phyloP scores from a whole-genome alignment of 2,113 vertebrate genomes.

The Eonycteris spelaea region DNA sequence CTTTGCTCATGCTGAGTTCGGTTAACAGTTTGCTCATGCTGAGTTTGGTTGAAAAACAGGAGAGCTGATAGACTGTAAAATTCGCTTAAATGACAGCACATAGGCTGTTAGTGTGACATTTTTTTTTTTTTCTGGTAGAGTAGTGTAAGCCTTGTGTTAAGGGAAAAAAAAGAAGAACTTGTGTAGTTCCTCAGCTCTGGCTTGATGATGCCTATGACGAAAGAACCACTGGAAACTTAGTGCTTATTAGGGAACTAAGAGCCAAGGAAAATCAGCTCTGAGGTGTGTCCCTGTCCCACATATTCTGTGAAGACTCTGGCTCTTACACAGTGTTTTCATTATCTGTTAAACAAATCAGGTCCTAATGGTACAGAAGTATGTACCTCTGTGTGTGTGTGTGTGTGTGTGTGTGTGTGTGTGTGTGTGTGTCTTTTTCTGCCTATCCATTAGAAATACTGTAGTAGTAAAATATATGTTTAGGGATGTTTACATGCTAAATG shows the following conservation, averaged over 20 bases:
- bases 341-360: background rate
- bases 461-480: background rate
- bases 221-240: background rate
- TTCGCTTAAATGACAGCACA: background rate
- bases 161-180: background rate
- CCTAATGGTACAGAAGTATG: background rate
- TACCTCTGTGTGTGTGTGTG: background rate
- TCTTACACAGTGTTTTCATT: background rate
- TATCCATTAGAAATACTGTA: background rate
- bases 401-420: background rate
- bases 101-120: background rate
- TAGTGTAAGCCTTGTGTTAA: background rate
- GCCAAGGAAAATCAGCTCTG: background rate
- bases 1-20: background rate
- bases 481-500: background rate
- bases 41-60: background rate
- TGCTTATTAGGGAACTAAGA: background rate
- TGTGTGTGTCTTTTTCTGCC: background rate
- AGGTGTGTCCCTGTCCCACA: background rate
- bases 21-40: background rate
- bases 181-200: background rate
- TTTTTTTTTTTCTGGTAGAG: background rate
- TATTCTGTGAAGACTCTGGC: background rate
- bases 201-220: background rate
- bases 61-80: background rate